Evolutionary conservation across 92 coral and sea anemone species (phyloP), one percentile per base, ranked within the genome.

Genomic region (Siderastrea radians): DNA sequence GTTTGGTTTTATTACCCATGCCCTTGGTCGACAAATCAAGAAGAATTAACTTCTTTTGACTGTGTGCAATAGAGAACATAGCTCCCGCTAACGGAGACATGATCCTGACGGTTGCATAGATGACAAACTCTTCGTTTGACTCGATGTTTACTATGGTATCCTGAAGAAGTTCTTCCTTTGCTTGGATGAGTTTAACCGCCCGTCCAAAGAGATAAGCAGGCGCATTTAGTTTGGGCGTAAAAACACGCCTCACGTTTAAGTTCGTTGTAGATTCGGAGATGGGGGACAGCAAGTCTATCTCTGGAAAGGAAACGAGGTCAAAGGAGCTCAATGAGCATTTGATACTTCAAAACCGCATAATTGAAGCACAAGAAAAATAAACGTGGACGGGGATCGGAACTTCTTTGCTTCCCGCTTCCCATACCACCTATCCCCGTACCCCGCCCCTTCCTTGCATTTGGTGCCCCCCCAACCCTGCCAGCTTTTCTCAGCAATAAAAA

Each of bases 61-160:
- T 51, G 68, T 92, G 95, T 6, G 87, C 82, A 72, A 95, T 93
- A 7, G 98, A 95, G 48, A 95, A 95, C 6, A 95, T 67, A 3
- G 93, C 79, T 7, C 94, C 94, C n/a, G 77, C 49, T 19, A 16
- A 4, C 4, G 87, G 2, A 6, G 87, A 55, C 6, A 83, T 4
- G 9, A 87, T 16, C 7, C 75, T 79, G 15, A 84, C n/a, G n/a
- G 79, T 77, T 26, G 87, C 68, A 49, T 67, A 79, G 49, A 90
- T 86, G 11, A 93, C 15, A 65, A 93, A 93, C 65, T 93, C 96
- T 11, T 76, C 60, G 63, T 86, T 86, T 16, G 93, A 75, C 76
- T 93, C 96, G n/a, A 93, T 87, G 72, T 86, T 90, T 2, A 74
- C 6, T 13, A 93, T 93, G n/a, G 77, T 46, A 15, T 65, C 59